phyloP scores from a whole-genome alignment of 2,888 invertebrate genomes.

The Caenorhabditis wallacei region DNA sequence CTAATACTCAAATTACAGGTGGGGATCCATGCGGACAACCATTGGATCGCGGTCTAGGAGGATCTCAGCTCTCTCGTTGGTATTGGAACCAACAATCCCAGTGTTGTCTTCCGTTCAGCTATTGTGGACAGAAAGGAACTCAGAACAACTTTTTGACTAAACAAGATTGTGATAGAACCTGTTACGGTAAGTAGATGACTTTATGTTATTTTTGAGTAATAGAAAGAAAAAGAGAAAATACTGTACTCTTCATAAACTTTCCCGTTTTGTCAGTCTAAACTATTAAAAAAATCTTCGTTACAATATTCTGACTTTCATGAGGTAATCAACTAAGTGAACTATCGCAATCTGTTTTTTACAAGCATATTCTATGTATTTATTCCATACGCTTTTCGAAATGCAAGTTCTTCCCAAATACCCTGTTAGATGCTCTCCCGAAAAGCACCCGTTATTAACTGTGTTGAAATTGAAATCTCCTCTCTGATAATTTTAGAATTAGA shows the following conservation, averaged over 20 bases:
- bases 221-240: too few species aligned
- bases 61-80: conserved; percentile 73
- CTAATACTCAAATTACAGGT: conserved; percentile 71
- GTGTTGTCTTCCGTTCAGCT: conserved; percentile 76
- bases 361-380: too few species aligned
- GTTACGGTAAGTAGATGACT: conserved; percentile 73
- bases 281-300: too few species aligned
- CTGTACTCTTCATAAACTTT: too few species aligned
- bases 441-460: background rate
- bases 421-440: too few species aligned
- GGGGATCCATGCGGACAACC: conserved; percentile 82
- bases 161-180: conserved; percentile 81
- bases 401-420: too few species aligned
- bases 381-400: too few species aligned
- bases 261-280: too few species aligned
- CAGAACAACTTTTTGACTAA: conserved; percentile 81
- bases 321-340: too few species aligned
- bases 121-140: conserved; percentile 81
- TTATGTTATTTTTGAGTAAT: too few species aligned
- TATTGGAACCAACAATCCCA: conserved; percentile 74
- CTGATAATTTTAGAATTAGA: conserved; percentile 76
- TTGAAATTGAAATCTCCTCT: background rate
- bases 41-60: conserved; percentile 78
- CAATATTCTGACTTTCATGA: too few species aligned
- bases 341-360: too few species aligned